phyloP scores from a whole-genome alignment of 2,113 vertebrate genomes.

The Microcebus lehilahytsara region DNA sequence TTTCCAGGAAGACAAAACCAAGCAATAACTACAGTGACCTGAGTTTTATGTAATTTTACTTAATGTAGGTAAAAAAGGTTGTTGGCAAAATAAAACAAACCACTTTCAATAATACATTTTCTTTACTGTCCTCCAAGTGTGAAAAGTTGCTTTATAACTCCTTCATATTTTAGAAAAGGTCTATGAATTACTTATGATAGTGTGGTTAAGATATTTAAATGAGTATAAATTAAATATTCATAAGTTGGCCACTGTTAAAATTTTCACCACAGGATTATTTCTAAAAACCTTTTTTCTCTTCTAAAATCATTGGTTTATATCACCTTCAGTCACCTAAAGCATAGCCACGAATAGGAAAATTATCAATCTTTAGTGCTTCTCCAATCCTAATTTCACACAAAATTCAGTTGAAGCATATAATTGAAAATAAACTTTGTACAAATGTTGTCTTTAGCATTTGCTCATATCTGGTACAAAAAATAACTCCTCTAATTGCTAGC shows the following conservation, averaged over 20 bases:
- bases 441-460: background rate
- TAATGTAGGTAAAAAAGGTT: background rate
- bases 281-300: background rate
- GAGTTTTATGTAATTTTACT: background rate
- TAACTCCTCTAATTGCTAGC: background rate
- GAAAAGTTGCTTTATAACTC: background rate
- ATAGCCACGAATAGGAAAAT: background rate
- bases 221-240: conserved; percentile 51
- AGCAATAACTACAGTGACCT: background rate
- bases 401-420: background rate
- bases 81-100: background rate
- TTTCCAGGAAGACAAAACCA: background rate
- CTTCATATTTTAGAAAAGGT: background rate
- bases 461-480: background rate
- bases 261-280: background rate
- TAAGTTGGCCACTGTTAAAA: conserved; percentile 15
- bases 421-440: background rate
- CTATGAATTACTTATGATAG: conserved; percentile 46
- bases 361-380: background rate
- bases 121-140: background rate
- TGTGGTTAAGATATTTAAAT: background rate
- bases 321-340: background rate
- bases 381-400: background rate
- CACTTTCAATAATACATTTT: background rate
- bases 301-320: background rate